These are phyloP conservation scores for Dipus sagitta DNA, from an alignment of 2,797 vertebrate species.

Conservation along the genomic window DNA sequence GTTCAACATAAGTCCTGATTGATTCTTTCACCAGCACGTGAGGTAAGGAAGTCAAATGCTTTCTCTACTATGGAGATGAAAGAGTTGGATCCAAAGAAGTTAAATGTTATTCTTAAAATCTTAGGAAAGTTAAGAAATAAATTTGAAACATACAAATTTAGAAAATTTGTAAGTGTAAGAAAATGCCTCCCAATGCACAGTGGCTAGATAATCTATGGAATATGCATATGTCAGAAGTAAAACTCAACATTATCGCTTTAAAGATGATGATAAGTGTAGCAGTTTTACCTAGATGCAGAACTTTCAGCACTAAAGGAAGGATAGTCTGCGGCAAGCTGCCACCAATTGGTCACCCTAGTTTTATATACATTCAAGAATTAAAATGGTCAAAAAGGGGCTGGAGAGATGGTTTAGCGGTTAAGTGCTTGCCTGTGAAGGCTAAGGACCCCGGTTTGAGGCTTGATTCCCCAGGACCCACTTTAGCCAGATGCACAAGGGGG, in stretches of 20 bases:
- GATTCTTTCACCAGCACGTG: neutral
- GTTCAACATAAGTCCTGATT: neutral
- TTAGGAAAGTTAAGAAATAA: conserved; percentile 23
- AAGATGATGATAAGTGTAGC: neutral
- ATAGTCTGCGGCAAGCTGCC: neutral
- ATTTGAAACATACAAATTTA: neutral
- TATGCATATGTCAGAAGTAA: neutral
- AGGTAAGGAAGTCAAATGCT: neutral
- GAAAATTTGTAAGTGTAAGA: neutral
- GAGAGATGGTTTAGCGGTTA: no score
- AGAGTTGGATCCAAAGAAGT: neutral
- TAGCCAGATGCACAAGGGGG: no score
- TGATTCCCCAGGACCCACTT: no score
- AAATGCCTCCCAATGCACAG: neutral
- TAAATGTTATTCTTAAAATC: conserved; percentile 26
- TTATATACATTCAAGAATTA: conserved; percentile 12
- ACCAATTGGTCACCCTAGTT: neutral
- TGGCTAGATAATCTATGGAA: neutral
- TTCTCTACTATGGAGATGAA: conserved; percentile 10
- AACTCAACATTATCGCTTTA: neutral
- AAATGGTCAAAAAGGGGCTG: neutral
- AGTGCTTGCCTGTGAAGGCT: no score
- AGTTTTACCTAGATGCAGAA: neutral
- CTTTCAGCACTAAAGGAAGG: neutral
- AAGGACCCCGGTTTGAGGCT: no score